Percentiles rank a stretch among this genome's conserved stretches.
These are phyloP conservation scores for Eudemis profundana DNA, from an alignment of 2,888 invertebrate genomes.

Conservation along the genomic window DNA sequence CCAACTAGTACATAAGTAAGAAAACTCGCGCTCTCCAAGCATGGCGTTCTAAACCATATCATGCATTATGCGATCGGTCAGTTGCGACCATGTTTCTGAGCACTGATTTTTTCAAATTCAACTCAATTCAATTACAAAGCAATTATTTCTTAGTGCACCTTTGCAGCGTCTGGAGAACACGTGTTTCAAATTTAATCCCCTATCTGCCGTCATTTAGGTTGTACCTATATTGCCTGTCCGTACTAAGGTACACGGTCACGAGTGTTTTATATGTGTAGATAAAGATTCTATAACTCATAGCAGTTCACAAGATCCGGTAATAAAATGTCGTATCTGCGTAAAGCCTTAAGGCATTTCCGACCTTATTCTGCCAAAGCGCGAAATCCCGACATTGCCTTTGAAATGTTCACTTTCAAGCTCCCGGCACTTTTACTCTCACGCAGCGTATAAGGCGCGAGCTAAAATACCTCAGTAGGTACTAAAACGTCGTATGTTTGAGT, in stretches of 20 bases:
- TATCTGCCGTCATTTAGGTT: no score
- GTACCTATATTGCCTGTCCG: no score
- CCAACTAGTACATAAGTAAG: no score
- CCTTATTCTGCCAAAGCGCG: constrained; percentile 1
- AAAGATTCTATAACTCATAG: not conserved
- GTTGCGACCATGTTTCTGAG: no score
- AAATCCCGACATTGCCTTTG: constrained; percentile 24
- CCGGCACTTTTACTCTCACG: constrained; percentile 31
- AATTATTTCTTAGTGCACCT: no score
- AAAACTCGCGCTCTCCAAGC: no score
- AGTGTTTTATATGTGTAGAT: not conserved
- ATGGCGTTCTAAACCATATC: no score
- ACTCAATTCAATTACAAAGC: no score
- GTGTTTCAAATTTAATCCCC: no score
- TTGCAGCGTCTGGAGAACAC: no score
- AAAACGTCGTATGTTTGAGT: not conserved
- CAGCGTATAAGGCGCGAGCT: constrained; percentile 1
- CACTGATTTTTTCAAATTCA: no score
- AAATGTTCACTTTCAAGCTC: constrained; percentile 28
- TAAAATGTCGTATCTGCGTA: not conserved
- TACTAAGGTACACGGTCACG: not conserved
- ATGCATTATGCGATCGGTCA: no score
- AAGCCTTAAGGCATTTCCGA: not conserved
- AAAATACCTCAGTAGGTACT: not conserved
- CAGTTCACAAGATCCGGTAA: not conserved